A percentile compares a stretch with the other conserved stretches of the same genome.
Conservation (phyloP, 2,113 vertebrate species). For the Aphyosemion australe region DNA sequence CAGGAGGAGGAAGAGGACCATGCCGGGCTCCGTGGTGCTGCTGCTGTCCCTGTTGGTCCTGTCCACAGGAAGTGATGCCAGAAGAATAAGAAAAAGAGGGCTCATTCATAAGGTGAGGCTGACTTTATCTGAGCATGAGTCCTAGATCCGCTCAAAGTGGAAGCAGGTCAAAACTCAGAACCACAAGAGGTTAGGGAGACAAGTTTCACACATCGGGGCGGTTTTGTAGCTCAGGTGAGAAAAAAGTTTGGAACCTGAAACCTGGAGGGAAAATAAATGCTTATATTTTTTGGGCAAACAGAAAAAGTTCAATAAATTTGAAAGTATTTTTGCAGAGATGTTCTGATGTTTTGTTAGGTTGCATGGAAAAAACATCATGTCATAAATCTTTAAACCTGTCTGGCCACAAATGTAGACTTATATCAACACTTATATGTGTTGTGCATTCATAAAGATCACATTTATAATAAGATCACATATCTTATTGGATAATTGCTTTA, state of each 20-base stretch:
- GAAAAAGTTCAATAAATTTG: not conserved
- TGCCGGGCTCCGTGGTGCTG: conserved; percentile 62
- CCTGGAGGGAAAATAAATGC: not conserved
- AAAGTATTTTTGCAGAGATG: too few relatives aligned
- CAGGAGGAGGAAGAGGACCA: conserved; percentile 47
- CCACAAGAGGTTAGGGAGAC: conserved; percentile 26
- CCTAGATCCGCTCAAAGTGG: not conserved
- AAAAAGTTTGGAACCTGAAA: conserved; percentile 11
- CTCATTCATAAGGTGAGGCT: conserved; percentile 79
- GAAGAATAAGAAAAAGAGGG: conserved; percentile 75
- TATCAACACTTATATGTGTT: too few relatives aligned
- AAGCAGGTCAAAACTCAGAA: conserved; percentile 43
- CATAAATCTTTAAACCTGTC: too few relatives aligned
- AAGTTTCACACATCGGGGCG: conserved; percentile 41
- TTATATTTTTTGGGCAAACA: too few relatives aligned
- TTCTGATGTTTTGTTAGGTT: too few relatives aligned
- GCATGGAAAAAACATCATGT: too few relatives aligned
- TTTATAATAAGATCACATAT: too few relatives aligned
- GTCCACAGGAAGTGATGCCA: conserved; percentile 69
- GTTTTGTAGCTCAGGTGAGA: conserved; percentile 46
- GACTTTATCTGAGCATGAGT: not conserved
- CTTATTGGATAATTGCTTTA: too few relatives aligned
- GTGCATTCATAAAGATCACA: too few relatives aligned
- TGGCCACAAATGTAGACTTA: too few relatives aligned
- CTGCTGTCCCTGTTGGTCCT: conserved; percentile 73